Percentiles rank a stretch among this genome's conserved stretches.
Evolutionary conservation across 2,888 invertebrate genomes (phyloP).

Genomic region (Ophion ellenae): DNA sequence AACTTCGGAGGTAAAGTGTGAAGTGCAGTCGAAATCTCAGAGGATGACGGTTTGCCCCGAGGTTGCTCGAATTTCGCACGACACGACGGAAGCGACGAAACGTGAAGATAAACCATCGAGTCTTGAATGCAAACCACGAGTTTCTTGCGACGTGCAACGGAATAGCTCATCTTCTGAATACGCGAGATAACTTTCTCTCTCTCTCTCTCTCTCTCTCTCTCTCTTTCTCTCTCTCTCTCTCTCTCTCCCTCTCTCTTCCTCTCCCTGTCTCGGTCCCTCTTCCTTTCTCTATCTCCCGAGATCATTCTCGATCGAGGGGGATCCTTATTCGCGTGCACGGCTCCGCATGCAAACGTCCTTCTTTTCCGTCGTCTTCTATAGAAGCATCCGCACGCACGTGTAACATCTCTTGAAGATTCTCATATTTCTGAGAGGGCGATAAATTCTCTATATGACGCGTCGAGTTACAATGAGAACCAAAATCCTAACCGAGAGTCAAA

Average conservation of each 20-base stretch:
- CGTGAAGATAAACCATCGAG: conserved; percentile 21
- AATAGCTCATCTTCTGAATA: conserved; percentile 55
- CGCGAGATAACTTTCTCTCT: conserved; percentile 24
- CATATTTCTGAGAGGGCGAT: conserved; percentile 51
- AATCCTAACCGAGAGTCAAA: too few relatives aligned
- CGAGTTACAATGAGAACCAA: neutral
- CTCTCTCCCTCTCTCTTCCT: neutral
- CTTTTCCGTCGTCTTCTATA: conserved; percentile 23
- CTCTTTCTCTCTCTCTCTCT: neutral
- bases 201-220: neutral
- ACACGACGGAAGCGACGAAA: conserved; percentile 7
- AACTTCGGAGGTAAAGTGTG: too few relatives aligned
- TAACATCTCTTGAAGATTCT: conserved; percentile 36
- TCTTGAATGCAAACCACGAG: conserved; percentile 43
- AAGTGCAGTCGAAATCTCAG: neutral
- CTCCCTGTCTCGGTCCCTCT: neutral
- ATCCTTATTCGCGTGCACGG: conserved; percentile 62
- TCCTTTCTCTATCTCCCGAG: neutral
- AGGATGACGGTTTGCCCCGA: neutral
- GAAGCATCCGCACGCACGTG: conserved; percentile 14
- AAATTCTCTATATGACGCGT: conserved; percentile 28
- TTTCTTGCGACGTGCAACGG: conserved; percentile 50
- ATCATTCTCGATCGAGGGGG: conserved; percentile 45
- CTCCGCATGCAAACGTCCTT: conserved; percentile 57
- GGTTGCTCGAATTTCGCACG: neutral